These are phyloP conservation scores for Pocillopora damicornis DNA, from an alignment of 64 coral and sea anemone species.

Conservation along the genomic window DNA sequence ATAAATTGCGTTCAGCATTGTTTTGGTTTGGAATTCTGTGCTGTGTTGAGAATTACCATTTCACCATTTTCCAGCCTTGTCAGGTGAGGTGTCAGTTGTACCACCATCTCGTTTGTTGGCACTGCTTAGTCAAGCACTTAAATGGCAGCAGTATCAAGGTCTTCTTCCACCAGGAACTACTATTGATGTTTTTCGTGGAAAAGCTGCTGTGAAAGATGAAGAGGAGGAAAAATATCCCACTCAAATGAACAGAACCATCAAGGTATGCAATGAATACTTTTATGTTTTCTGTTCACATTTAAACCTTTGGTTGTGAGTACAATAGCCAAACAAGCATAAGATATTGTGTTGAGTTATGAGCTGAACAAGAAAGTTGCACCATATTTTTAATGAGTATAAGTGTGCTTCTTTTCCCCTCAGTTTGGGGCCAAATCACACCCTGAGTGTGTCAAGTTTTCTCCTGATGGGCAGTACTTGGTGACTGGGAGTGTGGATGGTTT, in stretches of 20 bases:
- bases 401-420: constrained; percentile 14
- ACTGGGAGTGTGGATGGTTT: constrained; percentile 99
- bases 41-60: neutral
- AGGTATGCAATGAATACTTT: constrained; percentile 35
- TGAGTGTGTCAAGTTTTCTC: constrained; percentile 92
- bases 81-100: constrained; percentile 95
- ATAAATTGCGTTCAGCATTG: too few relatives aligned
- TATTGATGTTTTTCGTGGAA: constrained; percentile 95
- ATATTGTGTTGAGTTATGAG: too few relatives aligned
- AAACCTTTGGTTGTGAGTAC: too few relatives aligned
- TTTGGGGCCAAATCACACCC: constrained; percentile 98
- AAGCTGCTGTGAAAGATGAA: constrained; percentile 94
- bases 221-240: constrained; percentile 97
- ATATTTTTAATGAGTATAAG: too few relatives aligned
- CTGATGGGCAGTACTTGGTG: constrained; percentile 94
- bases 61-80: constrained; percentile 48
- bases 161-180: constrained; percentile 92
- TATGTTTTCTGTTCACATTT: too few relatives aligned
- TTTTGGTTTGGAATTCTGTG: neutral
- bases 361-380: too few relatives aligned
- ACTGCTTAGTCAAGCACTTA: constrained; percentile 89
- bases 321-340: too few relatives aligned
- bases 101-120: constrained; percentile 94
- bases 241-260: constrained; percentile 86
- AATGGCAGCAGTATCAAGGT: constrained; percentile 99